Base-by-base conservation (phyloP, 2,797 vertebrate genomes). In the Acipenser transmontanus region DNA sequence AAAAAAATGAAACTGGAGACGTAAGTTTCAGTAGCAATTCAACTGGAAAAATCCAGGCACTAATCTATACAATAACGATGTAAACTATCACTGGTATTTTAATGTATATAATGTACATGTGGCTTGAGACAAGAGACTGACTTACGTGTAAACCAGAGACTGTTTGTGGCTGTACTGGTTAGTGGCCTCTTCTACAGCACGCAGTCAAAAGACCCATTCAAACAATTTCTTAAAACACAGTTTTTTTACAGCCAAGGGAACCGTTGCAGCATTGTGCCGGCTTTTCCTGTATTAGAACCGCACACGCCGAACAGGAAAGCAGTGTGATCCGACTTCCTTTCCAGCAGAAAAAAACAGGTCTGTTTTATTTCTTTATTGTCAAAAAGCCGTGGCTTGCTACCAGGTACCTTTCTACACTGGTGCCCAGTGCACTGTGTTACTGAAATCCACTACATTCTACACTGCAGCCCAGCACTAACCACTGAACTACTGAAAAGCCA, bases 281-380 rank as follows among this genome's bases (percentile, higher is more conserved):
- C 17, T 10, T 64, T 65, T 65, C 63, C 63, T 54, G 68, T 65
- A 65, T 65, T 20, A 7, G 50, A 61, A 7, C 62, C 61, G 54
- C 48, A 63, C 34, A 34, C 9, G 50, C 13, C 3, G 11, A 65
- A 48, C 8, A 6, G 2, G 12, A 12, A 52, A 65, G 47, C 17
- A 34, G 1, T 8, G 11, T 62, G 17, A 57, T 14, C 51, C 8
- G 12, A 14, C 51, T 65, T 65, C 63, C 63, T 52, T 20, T 60
- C 34, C 56, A 60, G 64, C 49, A 10, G 62, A 62, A 6, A 14
- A 17, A 7, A n/a, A 10, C 48, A 6, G 49, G 14, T 9, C 13
- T 50, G 14, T 14, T 14, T n/a, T 51, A 48, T 48, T 57, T 50
- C 20, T 20, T 50, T 14, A n/a, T 11, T 11, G 6, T n/a, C 6